phyloP scores from a whole-genome alignment of 2,797 vertebrate genomes.

The Muscicapa comitata region DNA sequence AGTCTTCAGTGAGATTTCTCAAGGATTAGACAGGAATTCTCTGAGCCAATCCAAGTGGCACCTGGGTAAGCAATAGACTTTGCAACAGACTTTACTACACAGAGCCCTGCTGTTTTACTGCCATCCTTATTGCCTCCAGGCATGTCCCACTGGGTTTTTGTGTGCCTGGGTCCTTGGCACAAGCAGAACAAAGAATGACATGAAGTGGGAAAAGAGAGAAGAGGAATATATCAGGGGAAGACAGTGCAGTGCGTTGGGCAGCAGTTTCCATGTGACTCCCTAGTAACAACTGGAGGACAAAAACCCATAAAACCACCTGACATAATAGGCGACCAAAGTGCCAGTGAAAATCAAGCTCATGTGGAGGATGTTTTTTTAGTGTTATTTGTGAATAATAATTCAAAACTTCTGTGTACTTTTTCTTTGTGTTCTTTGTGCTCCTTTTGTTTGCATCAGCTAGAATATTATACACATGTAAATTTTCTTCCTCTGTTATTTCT shows the following conservation, averaged over 20 bases:
- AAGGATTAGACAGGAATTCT: not conserved
- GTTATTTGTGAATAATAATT: not conserved
- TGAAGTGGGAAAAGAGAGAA: not conserved
- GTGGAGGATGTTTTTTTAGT: not conserved
- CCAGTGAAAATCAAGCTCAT: not conserved
- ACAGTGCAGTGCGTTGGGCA: not conserved
- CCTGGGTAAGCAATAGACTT: not conserved
- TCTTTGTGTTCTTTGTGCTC: not conserved
- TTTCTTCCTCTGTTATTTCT: not conserved
- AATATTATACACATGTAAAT: not conserved
- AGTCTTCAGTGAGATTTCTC: not conserved
- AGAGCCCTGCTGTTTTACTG: slow-evolving; percentile 38
- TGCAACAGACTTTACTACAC: not conserved
- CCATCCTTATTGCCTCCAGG: slow-evolving; percentile 17
- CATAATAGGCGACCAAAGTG: not conserved
- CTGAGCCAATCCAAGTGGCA: not conserved
- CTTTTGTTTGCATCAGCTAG: slow-evolving; percentile 14
- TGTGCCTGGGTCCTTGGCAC: not conserved
- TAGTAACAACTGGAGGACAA: not conserved
- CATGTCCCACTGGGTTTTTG: slow-evolving; percentile 14
- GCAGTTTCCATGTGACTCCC: not conserved
- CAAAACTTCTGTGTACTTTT: not conserved
- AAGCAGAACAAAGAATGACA: slow-evolving; percentile 30
- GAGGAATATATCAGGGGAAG: not conserved
- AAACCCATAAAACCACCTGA: not conserved